Base-by-base conservation (phyloP, 2,888 invertebrate species). In the Acleris sparsana region DNA sequence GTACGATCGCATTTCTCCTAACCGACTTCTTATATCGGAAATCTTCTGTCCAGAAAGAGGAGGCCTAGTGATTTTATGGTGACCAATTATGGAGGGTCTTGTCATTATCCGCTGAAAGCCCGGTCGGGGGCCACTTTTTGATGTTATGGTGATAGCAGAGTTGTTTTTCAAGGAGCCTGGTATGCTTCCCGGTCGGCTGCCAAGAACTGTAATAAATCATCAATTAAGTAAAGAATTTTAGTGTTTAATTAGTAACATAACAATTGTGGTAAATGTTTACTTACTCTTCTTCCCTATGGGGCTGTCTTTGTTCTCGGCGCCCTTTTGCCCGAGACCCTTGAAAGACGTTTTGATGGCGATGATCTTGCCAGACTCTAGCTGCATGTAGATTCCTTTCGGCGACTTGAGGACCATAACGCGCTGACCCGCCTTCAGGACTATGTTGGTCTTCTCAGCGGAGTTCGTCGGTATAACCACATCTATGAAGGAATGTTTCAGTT, bases 321-420 rank as follows among this genome's bases (percentile, higher is more conserved):
- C 81, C 73, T 89, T 91, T 71, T 88, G 90, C 11, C 94, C 94
- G 5, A 96, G 91, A 0, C 89, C 89, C 85, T 96, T 96, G 71
- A 96, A 94, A 0, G 96, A 95, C 0, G 96, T 96, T 79, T 96
- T 95, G 74, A 99, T 98, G 25, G 98, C 98, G 71, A 99, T 98
- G 69, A 99, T 97, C 89, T 98, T 98, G 33, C 98, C 98, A 74
- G 97, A 97, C 80, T 97, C 97, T 53, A 98, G 90, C 77, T 98
- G 97, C 95, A 99, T 97, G 87, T 99, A 99, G 72, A 99, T 98
- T 55, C 99, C 99, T 87, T 98, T 98, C 0, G 97, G 97, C 7
- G 98, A 98, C 85, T 98, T 98, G 48, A 99, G 93, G 5, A 99
- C 97, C 94, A 98, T 96, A 0, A 99, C 98, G 74, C 97, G 95